Evolutionary conservation across 2,797 vertebrate species (phyloP).

Genomic region (Sylvilagus floridanus): DNA sequence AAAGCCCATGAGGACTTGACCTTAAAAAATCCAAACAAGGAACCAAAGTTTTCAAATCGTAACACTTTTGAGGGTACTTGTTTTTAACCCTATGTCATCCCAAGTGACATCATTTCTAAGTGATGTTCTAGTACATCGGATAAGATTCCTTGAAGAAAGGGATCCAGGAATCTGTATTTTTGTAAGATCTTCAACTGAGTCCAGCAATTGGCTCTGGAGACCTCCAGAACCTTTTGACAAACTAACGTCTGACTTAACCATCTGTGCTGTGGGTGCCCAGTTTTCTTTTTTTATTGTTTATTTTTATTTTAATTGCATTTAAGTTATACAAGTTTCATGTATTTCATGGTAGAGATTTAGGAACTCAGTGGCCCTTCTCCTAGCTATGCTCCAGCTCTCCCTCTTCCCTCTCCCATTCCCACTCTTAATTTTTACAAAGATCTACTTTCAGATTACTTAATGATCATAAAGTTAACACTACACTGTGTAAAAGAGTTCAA

Average conservation of each 20-base stretch:
- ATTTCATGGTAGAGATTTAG: too few relatives aligned
- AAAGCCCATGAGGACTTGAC: neutral
- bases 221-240: neutral
- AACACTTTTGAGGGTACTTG: neutral
- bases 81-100: neutral
- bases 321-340: too few relatives aligned
- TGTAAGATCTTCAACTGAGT: neutral
- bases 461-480: too few relatives aligned
- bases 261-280: too few relatives aligned
- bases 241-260: neutral
- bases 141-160: neutral
- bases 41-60: neutral
- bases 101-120: neutral
- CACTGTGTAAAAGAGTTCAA: too few relatives aligned
- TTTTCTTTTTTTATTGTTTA: too few relatives aligned
- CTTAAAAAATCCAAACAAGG: neutral
- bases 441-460: too few relatives aligned
- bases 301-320: too few relatives aligned
- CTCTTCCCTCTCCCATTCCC: too few relatives aligned
- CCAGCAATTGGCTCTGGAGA: neutral
- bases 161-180: neutral
- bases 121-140: neutral
- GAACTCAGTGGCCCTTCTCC: too few relatives aligned
- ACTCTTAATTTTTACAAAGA: too few relatives aligned
- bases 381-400: too few relatives aligned